A percentile compares a stretch with the other conserved stretches of the same genome.
phyloP scores from a whole-genome alignment of 1,140 invertebrate species.

The Drosophila micromelanica region DNA sequence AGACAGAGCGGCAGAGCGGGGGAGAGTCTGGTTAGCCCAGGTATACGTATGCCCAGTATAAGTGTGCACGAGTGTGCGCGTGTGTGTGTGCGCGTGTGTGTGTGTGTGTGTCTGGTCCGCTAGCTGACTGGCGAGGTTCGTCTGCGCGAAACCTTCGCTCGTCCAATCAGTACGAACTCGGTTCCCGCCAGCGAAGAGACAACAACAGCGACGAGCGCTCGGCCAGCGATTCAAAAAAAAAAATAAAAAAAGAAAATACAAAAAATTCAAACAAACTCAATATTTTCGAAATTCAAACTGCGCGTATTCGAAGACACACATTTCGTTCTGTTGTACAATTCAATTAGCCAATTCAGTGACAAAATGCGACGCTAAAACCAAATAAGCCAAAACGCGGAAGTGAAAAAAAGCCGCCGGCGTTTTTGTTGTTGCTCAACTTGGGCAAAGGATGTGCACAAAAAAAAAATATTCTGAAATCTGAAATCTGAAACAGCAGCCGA shows the following conservation, averaged over 20 bases:
- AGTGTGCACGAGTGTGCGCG: not conserved
- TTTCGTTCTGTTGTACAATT: not conserved
- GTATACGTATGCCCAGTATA: conserved; percentile 1
- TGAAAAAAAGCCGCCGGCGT: conserved; percentile 73
- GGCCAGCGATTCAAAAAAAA: conserved; percentile 27
- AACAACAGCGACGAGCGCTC: conserved; percentile 67
- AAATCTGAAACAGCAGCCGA: conserved; percentile 38
- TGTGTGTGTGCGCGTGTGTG: conserved; percentile 1
- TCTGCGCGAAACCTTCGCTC: conserved; percentile 80
- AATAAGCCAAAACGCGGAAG: conserved; percentile 55
- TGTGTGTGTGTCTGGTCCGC: conserved; percentile 38
- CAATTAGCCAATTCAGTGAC: conserved; percentile 17
- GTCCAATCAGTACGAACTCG: conserved; percentile 84
- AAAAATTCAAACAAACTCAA: not conserved
- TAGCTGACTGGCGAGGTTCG: conserved; percentile 81
- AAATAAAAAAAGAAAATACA: conserved; percentile 2
- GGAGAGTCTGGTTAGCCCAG: conserved; percentile 41
- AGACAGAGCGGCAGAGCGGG: conserved; percentile 29
- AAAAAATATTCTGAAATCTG: not conserved
- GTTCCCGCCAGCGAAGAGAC: conserved; percentile 82
- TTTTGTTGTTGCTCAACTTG: conserved; percentile 35
- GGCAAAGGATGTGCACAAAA: conserved; percentile 57
- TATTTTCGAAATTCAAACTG: conserved; percentile 15
- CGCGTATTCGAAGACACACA: conserved; percentile 9
- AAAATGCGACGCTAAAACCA: conserved; percentile 23